Conservation (phyloP, 2,113 vertebrate genomes). For the Etia nguti region DNA sequence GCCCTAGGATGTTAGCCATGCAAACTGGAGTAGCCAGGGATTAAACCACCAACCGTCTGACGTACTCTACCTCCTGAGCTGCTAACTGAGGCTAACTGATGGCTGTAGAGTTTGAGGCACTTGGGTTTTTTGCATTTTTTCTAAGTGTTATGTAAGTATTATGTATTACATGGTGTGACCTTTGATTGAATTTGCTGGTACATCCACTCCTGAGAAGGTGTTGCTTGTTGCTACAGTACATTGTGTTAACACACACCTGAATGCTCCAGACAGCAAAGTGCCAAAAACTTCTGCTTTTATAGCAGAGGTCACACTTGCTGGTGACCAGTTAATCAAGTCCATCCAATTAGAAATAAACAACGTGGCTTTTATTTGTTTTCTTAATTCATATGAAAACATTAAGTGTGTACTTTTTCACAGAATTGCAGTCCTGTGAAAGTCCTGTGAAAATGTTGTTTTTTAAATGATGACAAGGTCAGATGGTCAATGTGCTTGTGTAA, state of each 20-base stretch:
- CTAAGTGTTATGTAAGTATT: background rate
- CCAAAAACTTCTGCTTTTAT: background rate
- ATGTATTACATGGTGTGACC: background rate
- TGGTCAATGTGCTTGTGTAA: background rate
- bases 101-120: too few species aligned
- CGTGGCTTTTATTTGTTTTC: background rate
- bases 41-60: background rate
- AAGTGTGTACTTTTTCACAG: background rate
- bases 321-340: background rate
- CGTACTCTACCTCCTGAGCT: too few species aligned
- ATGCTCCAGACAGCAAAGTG: background rate
- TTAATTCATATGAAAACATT: background rate
- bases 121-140: too few species aligned
- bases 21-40: background rate
- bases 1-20: background rate
- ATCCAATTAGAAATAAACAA: background rate
- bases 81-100: too few species aligned
- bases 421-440: background rate
- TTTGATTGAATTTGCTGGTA: background rate
- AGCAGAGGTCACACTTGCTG: background rate
- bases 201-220: background rate
- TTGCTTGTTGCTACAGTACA: background rate
- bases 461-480: background rate
- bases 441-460: too few species aligned
- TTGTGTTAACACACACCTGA: background rate